These are phyloP conservation scores for Dicrostonyx torquatus DNA, from an alignment of 2,797 vertebrate species.

Conservation along the genomic window DNA sequence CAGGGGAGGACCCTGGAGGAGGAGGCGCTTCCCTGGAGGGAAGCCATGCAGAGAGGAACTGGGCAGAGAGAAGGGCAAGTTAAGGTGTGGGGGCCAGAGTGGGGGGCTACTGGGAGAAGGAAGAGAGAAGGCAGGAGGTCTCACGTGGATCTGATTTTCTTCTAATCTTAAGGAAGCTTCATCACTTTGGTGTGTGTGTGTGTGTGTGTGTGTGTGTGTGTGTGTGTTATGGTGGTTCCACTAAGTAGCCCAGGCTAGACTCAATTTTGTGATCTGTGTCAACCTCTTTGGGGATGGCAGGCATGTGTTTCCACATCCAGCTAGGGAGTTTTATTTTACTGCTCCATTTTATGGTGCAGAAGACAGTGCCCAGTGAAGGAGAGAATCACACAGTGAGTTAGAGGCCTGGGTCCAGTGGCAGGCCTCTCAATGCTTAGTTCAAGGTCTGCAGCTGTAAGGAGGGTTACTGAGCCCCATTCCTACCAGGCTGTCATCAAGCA, in stretches of 20 bases:
- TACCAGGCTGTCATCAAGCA: neutral
- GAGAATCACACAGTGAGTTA: fast-evolving
- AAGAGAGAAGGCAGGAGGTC: too few species aligned
- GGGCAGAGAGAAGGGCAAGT: neutral
- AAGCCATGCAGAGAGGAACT: neutral
- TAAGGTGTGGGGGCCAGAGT: fast-evolving
- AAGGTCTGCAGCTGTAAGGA: too few species aligned
- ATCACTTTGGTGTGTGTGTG: neutral
- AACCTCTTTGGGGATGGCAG: neutral
- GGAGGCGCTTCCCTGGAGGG: neutral
- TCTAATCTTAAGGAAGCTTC: neutral
- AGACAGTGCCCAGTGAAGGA: neutral
- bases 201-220: neutral
- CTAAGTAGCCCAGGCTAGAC: neutral
- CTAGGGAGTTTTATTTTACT: neutral
- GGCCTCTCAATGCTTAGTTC: neutral
- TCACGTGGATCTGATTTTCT: neutral
- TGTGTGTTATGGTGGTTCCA: neutral
- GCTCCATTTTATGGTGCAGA: neutral
- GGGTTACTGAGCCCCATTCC: neutral
- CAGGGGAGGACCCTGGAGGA: neutral
- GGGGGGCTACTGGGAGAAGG: fast-evolving
- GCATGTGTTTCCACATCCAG: neutral
- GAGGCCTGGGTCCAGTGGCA: neutral
- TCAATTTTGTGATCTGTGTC: neutral